Base-by-base conservation (phyloP, 2,888 invertebrate species). In the Margaritifera margaritifera region DNA sequence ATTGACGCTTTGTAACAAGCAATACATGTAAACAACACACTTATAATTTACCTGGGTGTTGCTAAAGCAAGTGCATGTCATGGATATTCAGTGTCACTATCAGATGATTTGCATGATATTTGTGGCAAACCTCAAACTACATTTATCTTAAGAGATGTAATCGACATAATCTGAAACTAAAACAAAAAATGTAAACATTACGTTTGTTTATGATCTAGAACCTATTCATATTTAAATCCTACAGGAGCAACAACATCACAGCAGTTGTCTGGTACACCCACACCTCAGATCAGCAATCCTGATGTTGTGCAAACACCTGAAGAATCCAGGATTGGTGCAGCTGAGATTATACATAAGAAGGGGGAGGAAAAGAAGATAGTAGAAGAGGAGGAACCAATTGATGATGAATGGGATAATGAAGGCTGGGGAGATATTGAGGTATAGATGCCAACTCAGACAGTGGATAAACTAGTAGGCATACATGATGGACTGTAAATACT, bases 391-490 rank as follows among this genome's bases (percentile, higher is more conserved):
- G 70, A 59, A 53, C 66, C 63, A 5, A 71, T 61, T 31, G 80
- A 68, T 55, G 94, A 94, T 80, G 94, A 94, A 87, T 96, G 96
- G 96, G 93, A 86, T 65, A 84, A 86, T 64, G 95, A 95, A 90
- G 93, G 94, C 87, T 96, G 96, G 96, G 96, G 96, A 19, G 95
- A 96, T 87, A 95, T 96, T 92, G 96, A 96, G 90, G 94, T 94
- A 80, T 92, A 92, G 84, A 25, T 24, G 24, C 51, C 20, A 27
- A 25, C 27, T n/a, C 59, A 5, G 1, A 59, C 59, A 55, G 8
- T 22, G 55, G 11, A 24, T 3, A 55, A 15, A 62, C 19, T 24
- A 20, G 42, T 42, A 42, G 42, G 42, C 42, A 42, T 42, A 15
- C 15, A 42, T 2, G 15, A 42, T 3, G 15, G 11, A 42, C 15